Evolutionary conservation across 2,113 vertebrate species (phyloP).

Genomic region (Numenius arquata): DNA sequence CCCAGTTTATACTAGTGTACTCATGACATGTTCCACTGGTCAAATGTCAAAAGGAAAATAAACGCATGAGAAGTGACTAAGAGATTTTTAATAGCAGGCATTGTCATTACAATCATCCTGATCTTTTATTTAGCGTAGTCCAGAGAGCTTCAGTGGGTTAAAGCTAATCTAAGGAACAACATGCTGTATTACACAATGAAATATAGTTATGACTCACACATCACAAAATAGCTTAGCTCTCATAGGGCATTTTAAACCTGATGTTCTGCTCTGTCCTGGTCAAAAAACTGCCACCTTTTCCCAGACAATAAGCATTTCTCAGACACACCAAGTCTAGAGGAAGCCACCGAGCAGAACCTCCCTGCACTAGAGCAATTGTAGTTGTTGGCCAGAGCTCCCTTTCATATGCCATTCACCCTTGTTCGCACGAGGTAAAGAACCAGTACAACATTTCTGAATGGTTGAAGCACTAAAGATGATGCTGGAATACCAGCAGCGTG

Average conservation of each 20-base stretch:
- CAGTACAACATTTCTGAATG: not conserved
- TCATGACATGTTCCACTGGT: not conserved
- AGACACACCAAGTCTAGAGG: not conserved
- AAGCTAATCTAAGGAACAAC: not conserved
- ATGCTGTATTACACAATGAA: not conserved
- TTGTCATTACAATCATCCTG: not conserved
- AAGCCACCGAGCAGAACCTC: not conserved
- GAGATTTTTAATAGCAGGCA: not conserved
- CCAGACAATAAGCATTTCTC: not conserved
- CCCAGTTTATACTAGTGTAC: not conserved
- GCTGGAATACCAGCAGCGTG: not conserved
- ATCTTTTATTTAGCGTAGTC: not conserved
- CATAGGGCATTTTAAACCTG: not conserved
- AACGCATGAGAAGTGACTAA: not conserved
- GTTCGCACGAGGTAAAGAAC: accelerated
- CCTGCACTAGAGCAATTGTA: not conserved
- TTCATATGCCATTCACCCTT: not conserved
- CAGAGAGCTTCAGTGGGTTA: not conserved
- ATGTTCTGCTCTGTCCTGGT: not conserved
- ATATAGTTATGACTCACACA: not conserved
- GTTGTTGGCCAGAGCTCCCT: not conserved
- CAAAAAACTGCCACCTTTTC: not conserved
- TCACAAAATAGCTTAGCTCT: not conserved
- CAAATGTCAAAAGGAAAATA: not conserved
- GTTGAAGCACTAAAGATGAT: accelerated